phyloP scores from a whole-genome alignment of 2,888 invertebrate genomes.

The Phengaris arion region DNA sequence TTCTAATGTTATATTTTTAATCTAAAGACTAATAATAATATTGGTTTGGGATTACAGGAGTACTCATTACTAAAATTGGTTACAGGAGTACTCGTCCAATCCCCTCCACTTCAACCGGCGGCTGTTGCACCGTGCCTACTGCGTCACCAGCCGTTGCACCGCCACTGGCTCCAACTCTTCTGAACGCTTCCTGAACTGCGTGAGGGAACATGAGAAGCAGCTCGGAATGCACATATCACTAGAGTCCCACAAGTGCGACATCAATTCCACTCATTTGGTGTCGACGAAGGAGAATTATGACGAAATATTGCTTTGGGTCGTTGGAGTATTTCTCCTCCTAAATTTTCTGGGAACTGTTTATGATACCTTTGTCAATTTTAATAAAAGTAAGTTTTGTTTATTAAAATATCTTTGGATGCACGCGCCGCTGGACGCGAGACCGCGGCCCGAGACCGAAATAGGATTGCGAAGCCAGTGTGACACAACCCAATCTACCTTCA shows the following conservation, averaged over 20 bases:
- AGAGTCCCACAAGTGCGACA: slow-evolving; percentile 51
- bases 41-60: no score
- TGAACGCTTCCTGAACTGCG: slow-evolving; percentile 54
- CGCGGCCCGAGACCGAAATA: no score
- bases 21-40: no score
- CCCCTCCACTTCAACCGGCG: slow-evolving; percentile 53
- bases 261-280: slow-evolving; percentile 40
- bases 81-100: slow-evolving; percentile 54
- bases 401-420: neutral
- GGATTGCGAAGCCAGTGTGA: no score
- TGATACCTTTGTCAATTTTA: neutral
- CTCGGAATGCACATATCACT: slow-evolving; percentile 40
- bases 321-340: slow-evolving; percentile 42
- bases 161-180: slow-evolving; percentile 46
- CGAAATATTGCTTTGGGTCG: slow-evolving; percentile 42
- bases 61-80: no score
- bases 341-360: slow-evolving; percentile 45
- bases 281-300: slow-evolving; percentile 40
- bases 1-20: no score
- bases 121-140: slow-evolving; percentile 58
- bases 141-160: slow-evolving; percentile 52
- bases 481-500: no score
- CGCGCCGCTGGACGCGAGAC: no score
- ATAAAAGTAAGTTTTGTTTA: neutral
- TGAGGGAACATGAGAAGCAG: neutral